Conservation (phyloP, 2,888 invertebrate genomes). For the Tachina fera region DNA sequence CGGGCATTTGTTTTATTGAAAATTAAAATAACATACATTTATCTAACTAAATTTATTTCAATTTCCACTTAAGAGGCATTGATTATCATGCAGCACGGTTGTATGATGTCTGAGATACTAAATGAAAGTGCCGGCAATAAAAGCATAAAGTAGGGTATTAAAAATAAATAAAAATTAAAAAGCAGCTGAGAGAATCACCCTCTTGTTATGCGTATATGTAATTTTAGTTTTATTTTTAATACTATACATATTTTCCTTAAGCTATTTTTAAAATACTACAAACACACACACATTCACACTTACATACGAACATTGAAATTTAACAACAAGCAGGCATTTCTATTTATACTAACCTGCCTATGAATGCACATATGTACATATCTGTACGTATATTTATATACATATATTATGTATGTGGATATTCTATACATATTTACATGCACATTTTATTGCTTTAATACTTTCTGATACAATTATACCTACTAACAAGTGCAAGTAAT, state of each 20-base stretch:
- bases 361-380: slow-evolving; percentile 1
- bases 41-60: not conserved
- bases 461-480: not conserved
- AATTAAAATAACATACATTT: not conserved
- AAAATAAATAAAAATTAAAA: slow-evolving; percentile 31
- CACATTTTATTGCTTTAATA: slow-evolving; percentile 7
- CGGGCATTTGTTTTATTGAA: not conserved
- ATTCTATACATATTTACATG: not conserved
- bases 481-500: not conserved
- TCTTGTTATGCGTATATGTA: slow-evolving; percentile 46
- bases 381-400: not conserved
- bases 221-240: slow-evolving; percentile 32
- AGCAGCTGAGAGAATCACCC: slow-evolving; percentile 60
- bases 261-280: slow-evolving; percentile 64
- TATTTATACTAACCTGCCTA: slow-evolving; percentile 40
- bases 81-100: not conserved
- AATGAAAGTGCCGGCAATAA: not conserved
- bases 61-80: slow-evolving; percentile 6
- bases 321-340: slow-evolving; percentile 43
- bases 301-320: not conserved
- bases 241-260: slow-evolving; percentile 26
- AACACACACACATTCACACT: not conserved
- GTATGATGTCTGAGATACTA: not conserved
- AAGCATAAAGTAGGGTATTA: slow-evolving; percentile 57
- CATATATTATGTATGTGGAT: not conserved